Evolutionary conservation across 2,888 invertebrate genomes (phyloP), one percentile per base, ranked within the genome.

Genomic region (Hydropsyche betteni): DNA sequence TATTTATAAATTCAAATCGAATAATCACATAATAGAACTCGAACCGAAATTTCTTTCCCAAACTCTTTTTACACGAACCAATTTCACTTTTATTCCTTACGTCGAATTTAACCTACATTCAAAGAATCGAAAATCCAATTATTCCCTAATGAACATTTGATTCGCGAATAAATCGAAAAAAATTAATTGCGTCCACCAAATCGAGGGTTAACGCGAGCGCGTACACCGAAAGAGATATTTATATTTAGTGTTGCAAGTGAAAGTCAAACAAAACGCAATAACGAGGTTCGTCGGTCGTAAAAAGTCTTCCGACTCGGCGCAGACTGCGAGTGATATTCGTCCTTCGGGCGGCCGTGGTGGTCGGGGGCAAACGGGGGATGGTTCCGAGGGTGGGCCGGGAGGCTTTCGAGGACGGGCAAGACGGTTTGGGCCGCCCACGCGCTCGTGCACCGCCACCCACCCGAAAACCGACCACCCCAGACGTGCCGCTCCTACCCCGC

Each of bases 381-480:
- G 24, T 24, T 24, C 24, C 2, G 24, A 2, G 70, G 61, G 55
- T 81, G 81, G 81, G 80, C 80, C 80, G 76, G 78, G 80, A 76
- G 82, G 77, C 82, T 24, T 24, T 24, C 2, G 24, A 24, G 24
- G 2, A 24, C 78, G 81, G 80, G 82, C 6, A 44, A 8, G 44
- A 44, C 6, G 44, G 44, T 44, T 44, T 44, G 84, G 81, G 80
- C 82, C 83, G 82, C 80, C 79, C 81, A 79, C 80, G 85, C 85
- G 85, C 86, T 86, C 87, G 87, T 86, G 84, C 85, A 85, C 83
- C 82, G 84, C 83, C 84, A 84, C 84, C 85, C 85, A 85, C 85
- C 86, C 86, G 82, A 87, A 86, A 87, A 86, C 84, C 85, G 85
- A 85, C 85, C 86, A 86, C 83, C 82, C 80, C 83, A 44, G 44